Percentiles rank a stretch among this genome's conserved stretches.
These are phyloP conservation scores for Heliconius ismenius DNA, from an alignment of 2,888 invertebrate genomes.

Conservation along the genomic window DNA sequence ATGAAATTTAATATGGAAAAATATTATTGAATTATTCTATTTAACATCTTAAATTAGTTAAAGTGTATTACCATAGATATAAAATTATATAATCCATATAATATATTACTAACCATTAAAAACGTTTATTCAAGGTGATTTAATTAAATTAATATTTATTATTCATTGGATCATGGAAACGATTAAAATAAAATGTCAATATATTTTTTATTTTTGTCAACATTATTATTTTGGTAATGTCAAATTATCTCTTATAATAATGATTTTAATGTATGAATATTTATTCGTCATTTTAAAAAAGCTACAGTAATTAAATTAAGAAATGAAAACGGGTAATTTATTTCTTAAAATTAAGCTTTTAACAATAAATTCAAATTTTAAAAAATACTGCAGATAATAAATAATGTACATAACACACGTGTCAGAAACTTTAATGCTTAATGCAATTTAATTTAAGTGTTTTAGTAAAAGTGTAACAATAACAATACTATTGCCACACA, in stretches of 20 bases:
- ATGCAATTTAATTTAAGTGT: neutral
- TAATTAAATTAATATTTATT: neutral
- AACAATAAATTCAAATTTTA: neutral
- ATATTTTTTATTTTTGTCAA: neutral
- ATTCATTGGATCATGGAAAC: neutral
- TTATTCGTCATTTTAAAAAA: neutral
- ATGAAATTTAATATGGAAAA: constrained; percentile 5
- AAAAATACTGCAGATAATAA: constrained; percentile 6
- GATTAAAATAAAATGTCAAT: neutral
- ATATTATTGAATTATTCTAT: neutral
- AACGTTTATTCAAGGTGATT: neutral
- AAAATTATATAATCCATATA: neutral
- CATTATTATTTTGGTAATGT: neutral
- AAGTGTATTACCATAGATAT: constrained; percentile 16
- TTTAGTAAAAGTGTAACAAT: constrained; percentile 22
- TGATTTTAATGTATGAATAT: neutral
- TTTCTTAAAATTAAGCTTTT: constrained; percentile 14
- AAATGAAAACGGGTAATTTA: neutral
- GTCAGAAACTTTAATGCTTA: neutral
- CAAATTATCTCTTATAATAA: neutral
- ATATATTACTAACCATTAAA: neutral
- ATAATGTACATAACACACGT: neutral
- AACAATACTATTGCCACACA: constrained; percentile 22
- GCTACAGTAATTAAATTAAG: neutral
- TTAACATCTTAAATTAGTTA: constrained; percentile 16